Evolutionary conservation across 2,797 vertebrate genomes (phyloP), one percentile per base, ranked within the genome.

Genomic region (Buphagus erythrorhynchus): DNA sequence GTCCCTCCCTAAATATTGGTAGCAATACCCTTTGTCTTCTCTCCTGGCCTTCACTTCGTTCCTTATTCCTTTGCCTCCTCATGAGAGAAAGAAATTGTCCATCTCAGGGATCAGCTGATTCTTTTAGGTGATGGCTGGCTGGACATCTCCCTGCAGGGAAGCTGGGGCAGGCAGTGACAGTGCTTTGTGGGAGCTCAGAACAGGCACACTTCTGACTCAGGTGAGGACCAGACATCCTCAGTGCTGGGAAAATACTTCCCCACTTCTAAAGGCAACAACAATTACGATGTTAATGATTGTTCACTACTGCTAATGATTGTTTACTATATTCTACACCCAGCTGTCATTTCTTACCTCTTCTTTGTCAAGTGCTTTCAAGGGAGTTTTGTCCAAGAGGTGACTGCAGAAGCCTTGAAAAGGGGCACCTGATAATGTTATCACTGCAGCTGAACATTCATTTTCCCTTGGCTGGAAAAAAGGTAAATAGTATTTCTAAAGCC

Each of bases 111-210:
- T 45, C 62, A 75, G 10, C 36, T 35, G 66, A 31, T 29, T 87
- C 55, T 67, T 55, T 57, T 45, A 16, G 63, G 52, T 9, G 5
- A 15, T 46, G 21, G 9, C 3, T 69, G 59, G 57, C 19, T 71
- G 66, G 63, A 76, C 8, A 8, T 15, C 26, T 66, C 26, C 40
- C 24, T 28, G 26, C 9, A 45, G 86, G 28, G 49, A 83, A 80
- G 42, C 28, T 65, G 61, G 38, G 65, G 57, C 45, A 58, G 61
- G 57, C 17, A 48, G 54, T 38, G 38, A 15, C 22, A 75, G 43
- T 0, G 0, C 11, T 57, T 26, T 24, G 24, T n/a, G 33, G 19
- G 29, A 48, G 26, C 24, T 31, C 58, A 72, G 58, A 62, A 45
- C 33, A 58, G 43, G 10, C 10, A 33, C 9, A 8, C 3, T 26